Evolutionary conservation across 2,888 invertebrate genomes (phyloP), one percentile per base, ranked within the genome.

Genomic region (Heteromurus nitidus): DNA sequence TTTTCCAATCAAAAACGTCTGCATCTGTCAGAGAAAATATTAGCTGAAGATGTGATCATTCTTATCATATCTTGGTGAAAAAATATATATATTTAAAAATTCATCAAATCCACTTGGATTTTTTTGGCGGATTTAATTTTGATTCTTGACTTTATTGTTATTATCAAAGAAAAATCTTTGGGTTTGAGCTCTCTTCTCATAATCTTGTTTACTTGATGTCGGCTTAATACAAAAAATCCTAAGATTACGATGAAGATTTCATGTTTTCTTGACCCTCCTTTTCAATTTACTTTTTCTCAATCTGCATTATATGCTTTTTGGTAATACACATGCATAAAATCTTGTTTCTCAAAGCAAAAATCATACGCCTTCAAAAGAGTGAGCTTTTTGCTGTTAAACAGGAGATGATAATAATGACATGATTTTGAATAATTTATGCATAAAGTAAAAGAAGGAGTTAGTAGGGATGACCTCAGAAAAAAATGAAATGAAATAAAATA

Each of bases 191-290:
- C 47, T 3, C 47, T 22, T 13, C 22, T 72, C n/a, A 5, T n/a
- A 47, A 47, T 72, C 62, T 42, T 72, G 30, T 60, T 60, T 72
- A 24, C 64, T 30, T 64, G 73, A 73, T 50, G 73, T 73, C 73
- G 73, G 73, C 64, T 70, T 22, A 58, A 70, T 70, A 60, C n/a
- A n/a, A n/a, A n/a, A 60, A 70, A 58, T 70, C 22, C 31, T 58
- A 70, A 70, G 58, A 42, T 70, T 50, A 58, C 24, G 70, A 70
- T 58, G 70, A 70, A 47, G 58, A 42, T 70, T 70, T 70, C 42
- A 55, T 70, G 58, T 24, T 58, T 30, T 36, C 18, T n/a, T 24
- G 58, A 58, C 55, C 70, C 70, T 70, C 70, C 70, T 55, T 58
- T 55, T 70, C 55, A 70, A 70, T 70, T 70, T 55, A 36, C 36